Evolutionary conservation across 2,888 invertebrate species (phyloP), one percentile per base, ranked within the genome.

Genomic region (Slavum lentiscoides): DNA sequence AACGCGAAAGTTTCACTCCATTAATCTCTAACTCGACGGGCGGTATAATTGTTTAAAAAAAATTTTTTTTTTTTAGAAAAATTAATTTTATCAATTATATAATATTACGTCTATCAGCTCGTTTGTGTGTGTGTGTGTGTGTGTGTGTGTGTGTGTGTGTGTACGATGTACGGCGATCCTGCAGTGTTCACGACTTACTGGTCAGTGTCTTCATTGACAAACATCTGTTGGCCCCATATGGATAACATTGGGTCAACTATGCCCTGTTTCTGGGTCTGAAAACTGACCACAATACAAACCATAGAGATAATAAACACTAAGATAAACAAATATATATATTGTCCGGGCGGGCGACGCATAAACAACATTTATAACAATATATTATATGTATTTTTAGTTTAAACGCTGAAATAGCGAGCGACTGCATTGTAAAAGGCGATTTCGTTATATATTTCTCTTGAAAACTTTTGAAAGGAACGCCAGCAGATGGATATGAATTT

Each of bases 231-330:
- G 90, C 95, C 96, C 96, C 96, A 96, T 90, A 96, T 96, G 90
- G 94, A 94, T 90, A 96, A 94, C 95, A 96, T 95, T 90, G 95
- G 96, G 92, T 96, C 95, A 92, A 95, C 94, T 92, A 95, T 94
- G 92, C 95, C 95, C 91, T 94, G 94, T 92, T 94, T 95, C 86
- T 88, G 88, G 86, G 89, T 88, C 88, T 89, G 89, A 88, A 89
- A 89, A 88, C 89, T 89, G 88, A 87, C 86, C 75, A 84, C 82
- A 84, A 84, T 83, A 82, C 83, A 84, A 84, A 84, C 84, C 84
- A 84, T 83, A 84, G 74, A 74, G 62, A 67, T 66, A 55, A 73
- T 67, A 82, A 81, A 81, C 55, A 74, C 72, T 62, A 81, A 13
- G 49, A 81, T 77, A 70, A 70, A 76, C 62, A 70, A 8, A 21